Base-by-base conservation (phyloP, 2,797 vertebrate genomes). In the Diglossa cyanea region DNA sequence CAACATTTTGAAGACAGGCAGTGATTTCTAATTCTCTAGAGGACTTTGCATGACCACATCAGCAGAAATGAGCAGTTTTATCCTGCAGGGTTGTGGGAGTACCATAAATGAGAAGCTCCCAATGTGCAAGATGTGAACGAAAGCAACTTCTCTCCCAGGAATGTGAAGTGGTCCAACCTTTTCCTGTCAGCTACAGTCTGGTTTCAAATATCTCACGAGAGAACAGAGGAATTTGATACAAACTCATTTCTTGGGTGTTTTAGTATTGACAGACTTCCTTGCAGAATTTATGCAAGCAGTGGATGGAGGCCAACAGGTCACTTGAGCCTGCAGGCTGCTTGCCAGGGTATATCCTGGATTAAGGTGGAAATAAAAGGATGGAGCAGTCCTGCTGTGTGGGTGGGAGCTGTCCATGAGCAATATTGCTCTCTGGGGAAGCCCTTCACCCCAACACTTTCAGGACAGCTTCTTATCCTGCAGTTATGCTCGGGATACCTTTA, bases 21-120 rank as follows among this genome's bases (percentile, higher is more conserved):
- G n/a, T 17, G 60, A 70, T 82, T 92, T 94, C 53, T 88, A 61
- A 77, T 67, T 87, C 81, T 79, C 55, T 39, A 18, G 63, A 87
- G 74, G 37, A 62, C 24, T 76, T 70, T 44, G 42, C 13, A 47
- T 5, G 13, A 19, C 44, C 67, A 57, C 63, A 57, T 40, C 67
- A 89, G 47, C 76, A 84, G 85, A 80, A 89, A 90, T 18, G 16
- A 72, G 37, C 40, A 78, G 35, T 81, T 84, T 81, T 81, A 63
- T 57, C 73, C 80, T 45, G 14, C 40, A 45, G 77, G 66, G 63
- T 24, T 86, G 26, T 3, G 7, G 30, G 30, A 88, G 3, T 50
- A 37, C 21, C 8, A 5, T 44, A 80, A 55, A 55, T 13, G 47
- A 45, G 91, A 76, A 33, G 9, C 9, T 89, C 18, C 35, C 13